Evolutionary conservation across 2,888 invertebrate genomes (phyloP), one percentile per base, ranked within the genome.

Genomic region (Xestia rhomboidea): DNA sequence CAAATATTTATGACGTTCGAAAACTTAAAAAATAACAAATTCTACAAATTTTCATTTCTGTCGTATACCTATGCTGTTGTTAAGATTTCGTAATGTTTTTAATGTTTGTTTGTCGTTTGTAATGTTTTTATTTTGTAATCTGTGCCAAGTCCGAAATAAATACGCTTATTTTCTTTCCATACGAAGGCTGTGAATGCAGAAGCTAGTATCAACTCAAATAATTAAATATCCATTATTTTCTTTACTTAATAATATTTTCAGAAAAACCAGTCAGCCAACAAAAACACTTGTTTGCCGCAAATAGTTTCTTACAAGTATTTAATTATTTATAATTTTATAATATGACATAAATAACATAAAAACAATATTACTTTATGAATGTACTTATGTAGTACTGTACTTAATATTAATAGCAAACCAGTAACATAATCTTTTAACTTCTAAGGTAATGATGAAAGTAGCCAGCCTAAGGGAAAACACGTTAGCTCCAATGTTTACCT

Each of bases 231-330:
- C 13, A 44, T 18, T 38, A 38, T 62, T 44, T 24, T 62, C 63
- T 30, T 63, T n/a, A n/a, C 24, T 38, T 63, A 13, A n/a, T 34
- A 38, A 38, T n/a, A 27, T 41, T 64, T 64, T 18, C 64, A 41
- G 64, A n/a, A 8, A 8, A n/a, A 77, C n/a, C 15, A 13, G 51
- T 77, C 64, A 57, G 30, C 15, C 11, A 77, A 57, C n/a, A 78
- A 78, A 70, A 78, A 78, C 41, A 41, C 24, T 38, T 71, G 79
- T 64, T 64, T 66, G 57, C 27, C 46, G 38, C 41, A 44, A 77
- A 60, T 44, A 44, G n/a, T 77, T 68, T 69, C 69, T 21, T 68
- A 38, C 11, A 7, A 4, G 2, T 44, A 57, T 11, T 70, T 64
- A 70, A 44, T 46, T 38, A 68, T 11, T 38, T 38, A 63, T 34